A percentile compares a stretch with the other conserved stretches of the same genome.
Conservation (phyloP, 2,113 vertebrate genomes). For the Meleagris gallopavo region DNA sequence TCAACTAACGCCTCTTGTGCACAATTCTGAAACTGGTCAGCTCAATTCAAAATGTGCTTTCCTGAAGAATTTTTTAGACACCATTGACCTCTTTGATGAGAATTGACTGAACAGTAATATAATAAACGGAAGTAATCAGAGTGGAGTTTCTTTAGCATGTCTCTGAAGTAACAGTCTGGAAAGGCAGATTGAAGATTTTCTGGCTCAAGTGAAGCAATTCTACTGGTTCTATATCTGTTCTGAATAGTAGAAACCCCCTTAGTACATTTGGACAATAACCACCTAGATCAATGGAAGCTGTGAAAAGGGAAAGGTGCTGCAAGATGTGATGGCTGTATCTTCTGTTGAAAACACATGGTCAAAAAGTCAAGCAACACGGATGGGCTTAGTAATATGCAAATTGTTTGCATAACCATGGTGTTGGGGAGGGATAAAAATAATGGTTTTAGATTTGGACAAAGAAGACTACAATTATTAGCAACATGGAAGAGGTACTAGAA, state of each 20-base stretch:
- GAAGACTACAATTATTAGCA: background rate
- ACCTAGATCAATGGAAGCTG: background rate
- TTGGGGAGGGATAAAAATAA: background rate
- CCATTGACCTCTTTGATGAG: background rate
- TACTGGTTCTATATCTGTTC: background rate
- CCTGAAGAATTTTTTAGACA: background rate
- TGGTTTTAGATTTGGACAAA: background rate
- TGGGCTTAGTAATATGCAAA: background rate
- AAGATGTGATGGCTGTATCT: background rate
- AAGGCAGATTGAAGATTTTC: background rate
- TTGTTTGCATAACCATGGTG: background rate
- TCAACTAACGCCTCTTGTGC: background rate
- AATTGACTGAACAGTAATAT: background rate
- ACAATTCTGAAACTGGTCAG: background rate
- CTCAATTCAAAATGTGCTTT: background rate
- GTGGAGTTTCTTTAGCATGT: background rate
- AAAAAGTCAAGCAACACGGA: background rate
- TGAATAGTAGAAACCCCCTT: background rate
- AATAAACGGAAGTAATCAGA: background rate
- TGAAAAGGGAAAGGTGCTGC: background rate
- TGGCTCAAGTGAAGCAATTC: background rate
- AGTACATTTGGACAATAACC: rapidly evolving
- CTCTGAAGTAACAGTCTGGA: background rate
- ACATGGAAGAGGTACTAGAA: background rate
- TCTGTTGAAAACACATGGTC: background rate